A percentile compares a stretch with the other conserved stretches of the same genome.
Evolutionary conservation across 2,113 vertebrate genomes (phyloP).

Genomic region (Hemiscyllium ocellatum): DNA sequence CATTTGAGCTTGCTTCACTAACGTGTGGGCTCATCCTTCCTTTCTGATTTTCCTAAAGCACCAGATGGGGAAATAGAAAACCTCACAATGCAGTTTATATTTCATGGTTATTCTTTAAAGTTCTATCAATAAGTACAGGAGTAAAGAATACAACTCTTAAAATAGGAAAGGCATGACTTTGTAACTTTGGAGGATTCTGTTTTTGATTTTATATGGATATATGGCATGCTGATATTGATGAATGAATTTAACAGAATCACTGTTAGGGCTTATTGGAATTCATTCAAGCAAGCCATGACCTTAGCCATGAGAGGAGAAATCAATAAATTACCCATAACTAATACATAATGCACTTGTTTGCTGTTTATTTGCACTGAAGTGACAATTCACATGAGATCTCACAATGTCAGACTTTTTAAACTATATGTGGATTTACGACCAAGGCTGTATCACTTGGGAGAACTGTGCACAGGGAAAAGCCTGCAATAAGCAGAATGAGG

Average conservation of each 20-base stretch:
- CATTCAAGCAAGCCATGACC: background rate
- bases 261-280: background rate
- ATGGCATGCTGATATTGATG: background rate
- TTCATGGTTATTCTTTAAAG: background rate
- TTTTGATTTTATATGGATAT: background rate
- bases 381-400: background rate
- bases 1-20: background rate
- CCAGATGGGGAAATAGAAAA: background rate
- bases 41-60: background rate
- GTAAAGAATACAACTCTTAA: background rate
- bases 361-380: conserved; percentile 21
- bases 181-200: background rate
- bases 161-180: background rate
- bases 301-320: background rate
- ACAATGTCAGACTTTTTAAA: background rate
- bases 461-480: background rate
- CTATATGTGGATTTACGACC: conserved; percentile 1
- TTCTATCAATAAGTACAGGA: background rate
- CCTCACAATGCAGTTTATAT: background rate
- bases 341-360: conserved; percentile 25
- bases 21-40: background rate
- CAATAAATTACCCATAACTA: conserved; percentile 20
- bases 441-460: background rate
- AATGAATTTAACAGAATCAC: background rate
- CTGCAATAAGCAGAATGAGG: background rate